These are phyloP conservation scores for Ochotona princeps DNA, from an alignment of 2,113 vertebrate species.

Conservation along the genomic window DNA sequence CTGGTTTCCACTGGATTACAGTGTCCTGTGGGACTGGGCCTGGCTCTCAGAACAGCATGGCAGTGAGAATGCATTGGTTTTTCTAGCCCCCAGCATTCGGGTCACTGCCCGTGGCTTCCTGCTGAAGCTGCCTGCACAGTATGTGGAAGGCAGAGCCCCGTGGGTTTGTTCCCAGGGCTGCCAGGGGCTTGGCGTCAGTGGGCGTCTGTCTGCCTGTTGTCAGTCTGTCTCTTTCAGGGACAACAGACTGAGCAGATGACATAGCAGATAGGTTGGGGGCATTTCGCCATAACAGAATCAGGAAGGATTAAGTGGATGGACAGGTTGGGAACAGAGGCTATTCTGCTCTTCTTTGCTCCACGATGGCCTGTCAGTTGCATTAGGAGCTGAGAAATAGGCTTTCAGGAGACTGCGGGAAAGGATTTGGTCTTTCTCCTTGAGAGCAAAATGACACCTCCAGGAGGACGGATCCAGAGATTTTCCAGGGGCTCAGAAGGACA, in stretches of 20 bases:
- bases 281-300: constrained; percentile 52
- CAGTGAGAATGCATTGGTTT: background rate
- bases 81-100: background rate
- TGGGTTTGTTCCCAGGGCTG: background rate
- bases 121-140: background rate
- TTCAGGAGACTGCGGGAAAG: background rate
- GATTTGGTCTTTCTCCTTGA: constrained; percentile 32
- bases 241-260: constrained; percentile 42
- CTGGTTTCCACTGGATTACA: background rate
- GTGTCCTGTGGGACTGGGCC: rapidly evolving
- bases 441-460: background rate
- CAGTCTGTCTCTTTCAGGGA: constrained; percentile 68
- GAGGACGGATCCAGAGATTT: constrained; percentile 12
- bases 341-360: background rate
- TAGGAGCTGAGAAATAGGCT: constrained; percentile 39
- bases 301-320: constrained; percentile 72
- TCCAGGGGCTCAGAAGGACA: background rate
- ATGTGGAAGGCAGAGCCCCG: background rate
- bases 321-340: constrained; percentile 21
- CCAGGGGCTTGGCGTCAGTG: background rate
- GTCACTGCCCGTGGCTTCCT: background rate
- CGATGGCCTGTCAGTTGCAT: constrained; percentile 54
- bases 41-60: background rate
- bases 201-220: background rate
- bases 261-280: background rate